Base-by-base conservation (phyloP, 2,888 invertebrate genomes). In the Chrysomela aeneicollis region DNA sequence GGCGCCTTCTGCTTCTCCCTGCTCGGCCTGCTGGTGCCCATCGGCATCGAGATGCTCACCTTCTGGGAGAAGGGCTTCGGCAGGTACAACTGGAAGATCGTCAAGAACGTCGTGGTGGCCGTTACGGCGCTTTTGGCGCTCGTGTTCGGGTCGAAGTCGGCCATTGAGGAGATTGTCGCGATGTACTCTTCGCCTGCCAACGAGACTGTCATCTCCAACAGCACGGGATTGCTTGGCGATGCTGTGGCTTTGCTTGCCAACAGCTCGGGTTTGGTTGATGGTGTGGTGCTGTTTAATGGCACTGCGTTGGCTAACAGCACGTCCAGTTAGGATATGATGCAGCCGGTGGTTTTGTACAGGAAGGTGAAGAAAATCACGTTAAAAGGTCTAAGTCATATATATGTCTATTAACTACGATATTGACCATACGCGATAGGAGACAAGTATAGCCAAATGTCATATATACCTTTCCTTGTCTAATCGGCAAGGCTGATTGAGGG, bases 1-100 rank as follows among this genome's bases (percentile, higher is more conserved):
- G 97, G 97, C 71, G 95, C 97, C 49, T 91, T 97, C 78, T 95
- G 95, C 79, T 95, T 95, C 81, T 95, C 96, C 8, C 91, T 95
- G 71, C 87, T 97, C 19, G 97, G 97, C 15, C 89, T 97, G 35
- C 89, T 97, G 61, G 89, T 93, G 55, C 97, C 97, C 1, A 93
- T 89, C 1, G 85, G 92, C 64, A 91, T 97, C 68, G 95, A 97
- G 84, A 87, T 92, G 3, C 86, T 95, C 67, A 93, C 93, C 0
- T 93, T 88, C 81, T 95, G 95, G 94, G 90, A 94, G 62, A 88
- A 89, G 70, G 93, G 93, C 46, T 93, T 92, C 67, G 35, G 35
- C 6, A 83, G 84, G 50, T 86, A 82, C 70, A 87, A 91, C 72
- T 93, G 90, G 88, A 86, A 92, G 10, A 84, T 93, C 30, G 85